Base-by-base conservation (phyloP, 2,888 invertebrate genomes). In the Ochlodes sylvanus region DNA sequence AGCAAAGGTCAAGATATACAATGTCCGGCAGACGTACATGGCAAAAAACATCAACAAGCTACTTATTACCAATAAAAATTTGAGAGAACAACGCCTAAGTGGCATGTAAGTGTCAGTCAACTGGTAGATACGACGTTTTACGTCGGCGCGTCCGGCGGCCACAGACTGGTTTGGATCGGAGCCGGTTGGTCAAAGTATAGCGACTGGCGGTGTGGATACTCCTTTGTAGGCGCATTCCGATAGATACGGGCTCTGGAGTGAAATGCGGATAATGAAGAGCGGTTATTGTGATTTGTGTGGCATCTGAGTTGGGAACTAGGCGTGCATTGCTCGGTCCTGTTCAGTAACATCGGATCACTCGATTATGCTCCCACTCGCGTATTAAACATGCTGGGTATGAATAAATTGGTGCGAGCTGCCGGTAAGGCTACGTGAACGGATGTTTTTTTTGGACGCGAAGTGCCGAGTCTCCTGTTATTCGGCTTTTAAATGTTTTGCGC, bases 31-130 rank as follows among this genome's bases (percentile, higher is more conserved):
- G 78, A 79, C 73, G 75, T 71, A 71, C 71, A 75, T 71, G 69
- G 81, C 76, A 80, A 86, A 84, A 88, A 87, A 79, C 79, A 81
- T 80, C 80, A 82, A 83, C 85, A 83, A 76, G 85, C 86, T 90
- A 88, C 89, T 90, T 90, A 87, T 80, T 82, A 89, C 82, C 81
- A 87, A 91, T 92, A 91, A 90, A 88, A 86, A 81, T 90, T 92
- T 81, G 86, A 88, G 84, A 84, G 87, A 88, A 89, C 87, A 88
- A 84, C 87, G 82, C 83, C 76, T 91, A 88, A 91, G 87, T 90
- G 90, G 91, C 86, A 90, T 90, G 90, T 87, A 89, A 80, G 90
- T 91, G 92, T 92, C 92, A 92, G 90, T 92, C 91, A 91, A 92
- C 90, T 86, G 89, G 89, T 76, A 73, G 76, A 86, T 93, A 84